Evolutionary conservation across 2,888 invertebrate genomes (phyloP).

Genomic region (Doris montereyensis): DNA sequence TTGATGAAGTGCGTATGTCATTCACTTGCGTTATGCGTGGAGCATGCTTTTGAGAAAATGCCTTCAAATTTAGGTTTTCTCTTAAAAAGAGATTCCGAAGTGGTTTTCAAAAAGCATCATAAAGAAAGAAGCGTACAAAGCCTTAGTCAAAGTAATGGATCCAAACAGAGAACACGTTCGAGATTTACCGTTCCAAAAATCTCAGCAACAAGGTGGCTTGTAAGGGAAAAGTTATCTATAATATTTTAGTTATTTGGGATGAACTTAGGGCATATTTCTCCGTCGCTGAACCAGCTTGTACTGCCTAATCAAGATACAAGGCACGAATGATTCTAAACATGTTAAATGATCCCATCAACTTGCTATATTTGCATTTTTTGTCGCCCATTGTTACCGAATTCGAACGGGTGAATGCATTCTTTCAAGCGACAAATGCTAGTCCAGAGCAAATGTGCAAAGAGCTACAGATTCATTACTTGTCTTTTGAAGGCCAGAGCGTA

Average conservation of each 20-base stretch:
- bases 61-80: conserved; percentile 18
- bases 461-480: too few species aligned
- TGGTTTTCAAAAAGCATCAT: conserved; percentile 25
- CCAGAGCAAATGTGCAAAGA: not conserved
- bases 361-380: conserved; percentile 6
- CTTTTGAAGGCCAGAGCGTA: too few species aligned
- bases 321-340: conserved; percentile 23
- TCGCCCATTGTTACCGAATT: conserved; percentile 21
- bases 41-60: conserved; percentile 21
- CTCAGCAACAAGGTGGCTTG: conserved; percentile 14
- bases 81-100: conserved; percentile 5
- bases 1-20: conserved; percentile 27
- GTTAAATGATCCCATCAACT: conserved; percentile 7
- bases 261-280: conserved; percentile 15
- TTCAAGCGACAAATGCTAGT: conserved; percentile 8
- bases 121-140: too few species aligned
- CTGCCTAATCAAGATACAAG: too few species aligned
- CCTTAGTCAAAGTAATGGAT: conserved; percentile 18
- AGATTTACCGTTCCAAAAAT: conserved; percentile 24
- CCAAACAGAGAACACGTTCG: not conserved
- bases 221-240: conserved; percentile 23
- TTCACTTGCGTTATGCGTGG: conserved; percentile 16
- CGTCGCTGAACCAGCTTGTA: not conserved
- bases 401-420: conserved; percentile 5
- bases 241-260: conserved; percentile 25